Evolutionary conservation across 2,888 invertebrate genomes (phyloP).

Genomic region (Drosophila tripunctata): DNA sequence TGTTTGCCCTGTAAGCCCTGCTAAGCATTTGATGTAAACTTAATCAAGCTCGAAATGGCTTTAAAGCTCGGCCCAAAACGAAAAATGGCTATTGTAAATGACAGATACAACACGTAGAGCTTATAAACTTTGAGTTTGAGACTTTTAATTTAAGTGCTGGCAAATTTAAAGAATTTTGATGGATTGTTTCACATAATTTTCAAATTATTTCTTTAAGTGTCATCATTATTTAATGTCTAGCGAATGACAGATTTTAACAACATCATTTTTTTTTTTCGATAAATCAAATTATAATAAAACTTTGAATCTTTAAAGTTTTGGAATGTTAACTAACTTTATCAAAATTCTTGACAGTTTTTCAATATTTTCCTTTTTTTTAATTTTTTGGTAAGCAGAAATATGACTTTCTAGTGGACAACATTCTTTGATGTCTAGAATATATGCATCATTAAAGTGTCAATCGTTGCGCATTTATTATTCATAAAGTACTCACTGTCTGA

Average conservation of each 20-base stretch:
- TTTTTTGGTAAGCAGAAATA: no score
- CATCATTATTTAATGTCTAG: not conserved
- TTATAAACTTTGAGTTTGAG: not conserved
- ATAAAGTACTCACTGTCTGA: not conserved
- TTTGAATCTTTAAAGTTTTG: no score
- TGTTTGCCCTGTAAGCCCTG: constrained; percentile 27
- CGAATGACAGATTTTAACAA: no score
- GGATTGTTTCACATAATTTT: not conserved
- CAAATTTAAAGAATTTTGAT: not conserved
- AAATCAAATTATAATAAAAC: no score
- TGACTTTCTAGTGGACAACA: not conserved
- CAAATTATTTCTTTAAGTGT: not conserved
- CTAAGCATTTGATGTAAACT: constrained; percentile 37
- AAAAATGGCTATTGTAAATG: constrained; percentile 3
- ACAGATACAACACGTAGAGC: not conserved
- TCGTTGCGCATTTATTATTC: constrained; percentile 18
- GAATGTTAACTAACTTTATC: no score
- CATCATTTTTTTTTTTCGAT: no score
- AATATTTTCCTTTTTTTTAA: no score
- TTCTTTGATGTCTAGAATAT: no score
- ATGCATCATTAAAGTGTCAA: constrained; percentile 8
- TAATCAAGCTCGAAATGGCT: constrained; percentile 41
- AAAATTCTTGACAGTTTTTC: no score
- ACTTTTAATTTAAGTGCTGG: not conserved
- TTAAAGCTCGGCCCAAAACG: constrained; percentile 32